Conservation (phyloP, 2,888 invertebrate genomes). For the Pseudococcus longispinus region DNA sequence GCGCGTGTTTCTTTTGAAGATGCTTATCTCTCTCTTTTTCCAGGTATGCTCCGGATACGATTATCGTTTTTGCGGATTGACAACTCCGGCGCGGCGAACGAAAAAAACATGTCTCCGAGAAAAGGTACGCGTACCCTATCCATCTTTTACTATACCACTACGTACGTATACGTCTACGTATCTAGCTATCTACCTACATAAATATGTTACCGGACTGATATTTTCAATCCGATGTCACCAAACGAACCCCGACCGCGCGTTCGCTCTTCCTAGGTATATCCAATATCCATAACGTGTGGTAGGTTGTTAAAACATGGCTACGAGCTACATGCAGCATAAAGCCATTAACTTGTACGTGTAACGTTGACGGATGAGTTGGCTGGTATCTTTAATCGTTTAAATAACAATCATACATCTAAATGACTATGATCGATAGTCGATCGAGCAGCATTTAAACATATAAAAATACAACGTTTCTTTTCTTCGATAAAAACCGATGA, state of each 20-base stretch:
- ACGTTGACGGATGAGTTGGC: conserved; percentile 22
- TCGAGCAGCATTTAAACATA: conserved; percentile 11
- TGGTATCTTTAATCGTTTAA: conserved; percentile 16
- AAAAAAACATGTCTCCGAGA: background rate
- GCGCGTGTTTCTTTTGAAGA: background rate
- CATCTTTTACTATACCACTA: background rate
- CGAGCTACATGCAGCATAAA: background rate
- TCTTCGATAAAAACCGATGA: conserved; percentile 17
- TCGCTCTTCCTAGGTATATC: background rate
- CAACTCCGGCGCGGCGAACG: background rate
- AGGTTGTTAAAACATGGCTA: background rate
- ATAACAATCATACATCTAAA: conserved; percentile 39
- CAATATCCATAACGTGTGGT: background rate
- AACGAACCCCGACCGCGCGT: conserved; percentile 20
- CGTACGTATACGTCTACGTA: background rate
- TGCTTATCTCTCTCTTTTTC: background rate
- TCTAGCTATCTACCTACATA: background rate
- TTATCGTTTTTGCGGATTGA: conserved; percentile 18
- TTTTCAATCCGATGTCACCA: conserved; percentile 2
- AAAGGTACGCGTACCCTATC: background rate
- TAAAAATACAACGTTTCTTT: background rate
- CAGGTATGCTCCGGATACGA: conserved; percentile 27
- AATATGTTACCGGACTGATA: background rate
- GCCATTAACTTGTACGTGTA: background rate
- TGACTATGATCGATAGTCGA: conserved; percentile 24